Conservation (phyloP, 2,113 vertebrate species). For the Girardinichthys multiradiatus region DNA sequence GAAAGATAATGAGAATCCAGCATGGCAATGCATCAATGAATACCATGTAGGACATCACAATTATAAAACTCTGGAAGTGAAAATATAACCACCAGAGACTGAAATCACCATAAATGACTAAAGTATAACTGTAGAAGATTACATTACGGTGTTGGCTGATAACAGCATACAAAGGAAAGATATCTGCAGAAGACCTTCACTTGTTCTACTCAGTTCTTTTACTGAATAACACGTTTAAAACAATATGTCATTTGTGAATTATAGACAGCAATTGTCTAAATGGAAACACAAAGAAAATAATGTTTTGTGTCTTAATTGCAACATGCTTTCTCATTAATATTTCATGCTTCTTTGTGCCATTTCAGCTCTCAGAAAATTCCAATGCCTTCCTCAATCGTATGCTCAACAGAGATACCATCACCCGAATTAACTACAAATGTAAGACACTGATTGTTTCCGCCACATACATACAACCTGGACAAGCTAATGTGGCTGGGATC, state of each 20-base stretch:
- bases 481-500: no score
- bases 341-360: conserved; percentile 26
- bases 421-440: conserved; percentile 90
- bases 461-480: not conserved
- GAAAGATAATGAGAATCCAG: not conserved
- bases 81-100: not conserved
- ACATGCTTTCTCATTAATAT: conserved; percentile 61
- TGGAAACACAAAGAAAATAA: no score
- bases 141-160: no score
- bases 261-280: no score
- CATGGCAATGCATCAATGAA: not conserved
- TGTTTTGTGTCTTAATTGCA: not conserved
- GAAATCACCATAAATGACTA: no score
- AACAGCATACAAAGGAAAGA: no score
- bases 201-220: no score
- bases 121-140: no score
- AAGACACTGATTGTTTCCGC: conserved; percentile 29
- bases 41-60: not conserved
- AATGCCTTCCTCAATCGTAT: conserved; percentile 95
- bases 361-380: conserved; percentile 92
- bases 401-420: conserved; percentile 98
- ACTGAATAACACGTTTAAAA: no score
- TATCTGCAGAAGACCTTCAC: no score
- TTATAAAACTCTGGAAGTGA: not conserved
- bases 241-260: no score